Percentiles rank a stretch among this genome's conserved stretches.
These are phyloP conservation scores for Prionailurus viverrinus DNA, from an alignment of 2,113 vertebrate genomes.

Conservation along the genomic window DNA sequence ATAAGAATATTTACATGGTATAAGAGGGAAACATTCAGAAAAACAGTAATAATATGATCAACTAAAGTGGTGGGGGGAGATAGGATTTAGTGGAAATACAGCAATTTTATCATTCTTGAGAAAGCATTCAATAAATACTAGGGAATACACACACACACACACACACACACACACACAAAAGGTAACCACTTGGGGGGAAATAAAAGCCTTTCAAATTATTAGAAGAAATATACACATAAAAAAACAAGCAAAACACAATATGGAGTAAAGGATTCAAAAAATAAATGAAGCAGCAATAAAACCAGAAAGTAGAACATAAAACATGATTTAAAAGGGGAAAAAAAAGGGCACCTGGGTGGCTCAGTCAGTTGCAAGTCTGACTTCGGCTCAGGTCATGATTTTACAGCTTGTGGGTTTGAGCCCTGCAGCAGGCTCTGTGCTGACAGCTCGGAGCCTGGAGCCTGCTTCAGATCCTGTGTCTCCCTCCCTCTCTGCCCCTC, in stretches of 20 bases:
- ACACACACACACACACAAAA: background rate
- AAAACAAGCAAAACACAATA: constrained; percentile 59
- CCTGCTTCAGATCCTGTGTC: too few relatives aligned
- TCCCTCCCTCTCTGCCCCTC: too few relatives aligned
- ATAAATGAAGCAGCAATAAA: constrained; percentile 63
- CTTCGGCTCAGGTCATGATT: too few relatives aligned
- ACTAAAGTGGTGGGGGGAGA: background rate
- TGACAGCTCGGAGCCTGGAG: too few relatives aligned
- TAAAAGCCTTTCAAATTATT: constrained; percentile 53
- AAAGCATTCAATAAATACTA: constrained; percentile 22
- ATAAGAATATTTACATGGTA: background rate
- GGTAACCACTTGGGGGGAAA: background rate
- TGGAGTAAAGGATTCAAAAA: constrained; percentile 65
- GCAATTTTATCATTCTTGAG: constrained; percentile 27
- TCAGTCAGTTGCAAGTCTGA: too few relatives aligned
- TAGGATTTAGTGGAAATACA: background rate
- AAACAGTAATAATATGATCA: constrained; percentile 10
- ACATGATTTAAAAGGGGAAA: constrained; percentile 42
- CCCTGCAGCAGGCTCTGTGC: too few relatives aligned
- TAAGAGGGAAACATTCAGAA: constrained; percentile 29
- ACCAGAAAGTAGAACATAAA: constrained; percentile 61
- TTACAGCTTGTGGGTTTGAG: too few relatives aligned
- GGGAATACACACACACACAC: background rate
- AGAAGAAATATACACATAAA: constrained; percentile 66
- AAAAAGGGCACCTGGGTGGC: too few relatives aligned